These are phyloP conservation scores for Conger conger DNA, from an alignment of 2,113 vertebrate genomes.

Conservation along the genomic window DNA sequence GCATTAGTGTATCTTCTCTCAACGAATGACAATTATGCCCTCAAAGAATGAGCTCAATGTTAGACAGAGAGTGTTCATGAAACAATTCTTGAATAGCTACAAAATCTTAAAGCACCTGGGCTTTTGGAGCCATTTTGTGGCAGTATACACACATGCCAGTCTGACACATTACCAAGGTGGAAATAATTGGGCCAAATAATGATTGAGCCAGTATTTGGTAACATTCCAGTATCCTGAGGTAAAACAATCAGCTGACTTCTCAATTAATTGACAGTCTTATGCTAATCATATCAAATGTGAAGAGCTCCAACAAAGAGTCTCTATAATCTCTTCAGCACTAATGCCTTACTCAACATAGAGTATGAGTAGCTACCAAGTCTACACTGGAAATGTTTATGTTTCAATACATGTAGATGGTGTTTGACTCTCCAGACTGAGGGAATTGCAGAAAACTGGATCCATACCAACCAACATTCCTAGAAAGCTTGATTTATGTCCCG, in stretches of 20 bases:
- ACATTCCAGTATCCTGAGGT: not conserved
- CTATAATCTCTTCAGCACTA: slow-evolving; percentile 21
- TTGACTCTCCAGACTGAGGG: slow-evolving; percentile 19
- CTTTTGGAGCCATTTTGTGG: too few relatives aligned
- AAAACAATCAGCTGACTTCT: slow-evolving; percentile 3
- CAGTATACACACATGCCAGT: too few relatives aligned
- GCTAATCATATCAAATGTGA: not conserved
- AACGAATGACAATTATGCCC: not conserved
- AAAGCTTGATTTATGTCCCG: slow-evolving; percentile 25
- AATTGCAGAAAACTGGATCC: slow-evolving; percentile 26
- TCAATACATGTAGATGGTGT: slow-evolving; percentile 9
- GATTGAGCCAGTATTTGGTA: not conserved
- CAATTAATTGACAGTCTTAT: not conserved
- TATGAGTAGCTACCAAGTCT: not conserved
- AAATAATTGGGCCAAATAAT: too few relatives aligned
- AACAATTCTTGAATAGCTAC: too few relatives aligned
- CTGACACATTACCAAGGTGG: too few relatives aligned
- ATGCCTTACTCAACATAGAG: slow-evolving; percentile 10
- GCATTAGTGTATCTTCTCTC: not conserved
- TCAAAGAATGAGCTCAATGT: not conserved
- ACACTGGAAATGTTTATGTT: slow-evolving; percentile 6
- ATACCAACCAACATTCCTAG: slow-evolving; percentile 26
- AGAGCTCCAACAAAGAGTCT: not conserved
- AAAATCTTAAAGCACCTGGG: too few relatives aligned
- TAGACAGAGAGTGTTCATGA: not conserved